Evolutionary conservation across 2,888 invertebrate genomes (phyloP).

Genomic region (Eretmocerus hayati): DNA sequence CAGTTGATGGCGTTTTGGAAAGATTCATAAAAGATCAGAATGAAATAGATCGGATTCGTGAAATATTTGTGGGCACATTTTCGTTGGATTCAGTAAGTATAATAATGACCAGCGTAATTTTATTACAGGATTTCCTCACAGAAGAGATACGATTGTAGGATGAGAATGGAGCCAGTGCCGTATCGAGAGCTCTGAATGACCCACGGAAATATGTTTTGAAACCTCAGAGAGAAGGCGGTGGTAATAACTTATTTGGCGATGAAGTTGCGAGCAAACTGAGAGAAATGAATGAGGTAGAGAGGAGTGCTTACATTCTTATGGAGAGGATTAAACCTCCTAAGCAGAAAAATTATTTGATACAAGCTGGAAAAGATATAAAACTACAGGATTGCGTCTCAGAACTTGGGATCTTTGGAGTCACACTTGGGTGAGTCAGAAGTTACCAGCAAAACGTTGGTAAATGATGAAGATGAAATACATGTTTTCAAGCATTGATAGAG

Average conservation of each 20-base stretch:
- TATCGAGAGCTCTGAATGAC: constrained; percentile 49
- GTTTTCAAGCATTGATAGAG: too few species aligned
- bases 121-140: neutral
- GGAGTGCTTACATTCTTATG: constrained; percentile 91
- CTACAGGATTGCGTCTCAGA: constrained; percentile 77
- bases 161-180: constrained; percentile 50
- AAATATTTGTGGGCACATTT: constrained; percentile 87
- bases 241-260: constrained; percentile 84
- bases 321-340: constrained; percentile 79
- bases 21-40: constrained; percentile 61
- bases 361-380: constrained; percentile 51
- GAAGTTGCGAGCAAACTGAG: constrained; percentile 64
- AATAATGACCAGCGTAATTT: neutral
- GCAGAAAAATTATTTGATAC: constrained; percentile 71
- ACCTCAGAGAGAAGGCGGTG: constrained; percentile 96
- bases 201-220: constrained; percentile 79
- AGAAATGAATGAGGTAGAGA: constrained; percentile 62
- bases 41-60: constrained; percentile 59
- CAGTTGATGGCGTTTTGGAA: constrained; percentile 67
- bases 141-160: constrained; percentile 27
- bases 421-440: constrained; percentile 83
- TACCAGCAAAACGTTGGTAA: too few species aligned
- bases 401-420: constrained; percentile 89
- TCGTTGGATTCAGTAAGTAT: constrained; percentile 68
- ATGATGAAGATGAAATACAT: too few species aligned